These are phyloP conservation scores for Zygothrica quintamaculata DNA, from an alignment of 2,888 invertebrate genomes.

Conservation along the genomic window DNA sequence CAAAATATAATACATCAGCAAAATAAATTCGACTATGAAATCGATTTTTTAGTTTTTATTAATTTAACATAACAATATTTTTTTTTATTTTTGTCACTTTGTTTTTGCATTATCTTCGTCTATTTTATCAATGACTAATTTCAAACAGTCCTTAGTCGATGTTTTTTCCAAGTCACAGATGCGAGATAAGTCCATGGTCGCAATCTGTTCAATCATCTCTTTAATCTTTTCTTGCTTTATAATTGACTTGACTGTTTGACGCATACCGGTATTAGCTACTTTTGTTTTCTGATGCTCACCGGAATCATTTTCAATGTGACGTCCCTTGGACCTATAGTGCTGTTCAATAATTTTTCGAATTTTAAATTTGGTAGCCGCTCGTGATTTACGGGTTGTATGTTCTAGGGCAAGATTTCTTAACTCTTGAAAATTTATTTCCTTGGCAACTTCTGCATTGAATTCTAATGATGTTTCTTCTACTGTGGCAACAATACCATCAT, in stretches of 20 bases:
- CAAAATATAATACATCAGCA: constrained; percentile 14
- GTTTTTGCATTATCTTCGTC: constrained; percentile 74
- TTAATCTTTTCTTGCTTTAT: constrained; percentile 84
- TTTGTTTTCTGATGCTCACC: constrained; percentile 43
- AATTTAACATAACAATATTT: no score
- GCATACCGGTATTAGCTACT: constrained; percentile 30
- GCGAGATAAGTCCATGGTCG: constrained; percentile 84
- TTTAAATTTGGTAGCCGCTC: constrained; percentile 81
- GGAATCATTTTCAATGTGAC: constrained; percentile 80
- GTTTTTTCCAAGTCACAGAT: constrained; percentile 85
- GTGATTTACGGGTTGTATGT: constrained; percentile 73
- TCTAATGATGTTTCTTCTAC: constrained; percentile 67
- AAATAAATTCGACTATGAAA: constrained; percentile 3
- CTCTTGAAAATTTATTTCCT: constrained; percentile 83
- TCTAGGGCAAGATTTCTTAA: constrained; percentile 81
- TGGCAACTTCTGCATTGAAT: constrained; percentile 52
- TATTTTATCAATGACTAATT: constrained; percentile 85
- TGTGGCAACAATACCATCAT: constrained; percentile 71
- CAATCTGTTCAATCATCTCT: constrained; percentile 85
- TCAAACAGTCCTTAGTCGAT: constrained; percentile 85
- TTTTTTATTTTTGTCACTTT: constrained; percentile 33
- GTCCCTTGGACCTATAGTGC: constrained; percentile 81
- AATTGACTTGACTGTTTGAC: constrained; percentile 81
- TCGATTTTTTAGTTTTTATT: constrained; percentile 28
- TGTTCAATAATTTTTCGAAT: constrained; percentile 81